phyloP scores from a whole-genome alignment of 2,113 vertebrate genomes.

The Myotis lucifugus region DNA sequence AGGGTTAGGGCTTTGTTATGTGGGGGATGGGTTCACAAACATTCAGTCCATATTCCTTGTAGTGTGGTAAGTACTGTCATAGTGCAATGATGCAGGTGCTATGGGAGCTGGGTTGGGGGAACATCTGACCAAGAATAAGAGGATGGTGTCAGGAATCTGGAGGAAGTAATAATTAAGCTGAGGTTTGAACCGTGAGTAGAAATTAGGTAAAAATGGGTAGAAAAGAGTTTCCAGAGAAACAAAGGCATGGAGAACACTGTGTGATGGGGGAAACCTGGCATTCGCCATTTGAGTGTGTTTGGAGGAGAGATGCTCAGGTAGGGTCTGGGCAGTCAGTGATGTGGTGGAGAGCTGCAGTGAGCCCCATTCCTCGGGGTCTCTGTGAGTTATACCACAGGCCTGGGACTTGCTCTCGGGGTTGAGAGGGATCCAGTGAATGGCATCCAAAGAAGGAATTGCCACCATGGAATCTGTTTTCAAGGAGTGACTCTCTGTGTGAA shows the following conservation, averaged over 20 bases:
- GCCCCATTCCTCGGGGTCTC: background rate
- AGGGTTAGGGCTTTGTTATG: background rate
- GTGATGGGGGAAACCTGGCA: background rate
- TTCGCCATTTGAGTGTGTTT: background rate
- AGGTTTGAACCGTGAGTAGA: background rate
- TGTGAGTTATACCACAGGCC: background rate
- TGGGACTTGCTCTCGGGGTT: background rate
- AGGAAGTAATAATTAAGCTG: background rate
- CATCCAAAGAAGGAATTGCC: background rate
- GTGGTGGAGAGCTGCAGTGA: background rate
- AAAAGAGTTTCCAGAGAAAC: background rate
- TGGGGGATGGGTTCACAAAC: background rate
- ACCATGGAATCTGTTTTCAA: background rate
- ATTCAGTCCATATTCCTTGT: background rate
- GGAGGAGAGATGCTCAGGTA: background rate
- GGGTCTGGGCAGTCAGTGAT: too few species aligned
- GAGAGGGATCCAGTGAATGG: background rate
- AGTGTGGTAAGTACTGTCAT: background rate
- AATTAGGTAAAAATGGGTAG: background rate
- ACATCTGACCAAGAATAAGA: background rate
- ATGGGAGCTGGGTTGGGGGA: background rate
- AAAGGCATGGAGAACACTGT: background rate
- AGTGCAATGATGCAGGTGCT: background rate
- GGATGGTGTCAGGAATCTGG: background rate
- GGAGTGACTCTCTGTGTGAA: background rate